These are phyloP conservation scores for Cladorhizidae sp. DNA, from an alignment of 37 sponge, comb jelly and placozoan genomes.

Conservation along the genomic window DNA sequence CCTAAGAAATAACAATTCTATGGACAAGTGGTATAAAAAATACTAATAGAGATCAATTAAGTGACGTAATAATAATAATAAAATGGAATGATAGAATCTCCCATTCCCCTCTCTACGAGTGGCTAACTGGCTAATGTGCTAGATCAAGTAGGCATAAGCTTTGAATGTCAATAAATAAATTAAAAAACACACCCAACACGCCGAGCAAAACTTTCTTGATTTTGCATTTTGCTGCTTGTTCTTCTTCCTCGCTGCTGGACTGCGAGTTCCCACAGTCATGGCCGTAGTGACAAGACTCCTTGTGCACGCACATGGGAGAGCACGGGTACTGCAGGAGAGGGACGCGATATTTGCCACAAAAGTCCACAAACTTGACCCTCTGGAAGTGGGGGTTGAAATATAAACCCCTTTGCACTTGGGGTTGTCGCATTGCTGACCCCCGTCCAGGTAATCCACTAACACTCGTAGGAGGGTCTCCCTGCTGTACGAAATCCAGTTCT, in stretches of 20 bases:
- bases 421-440: slow-evolving; percentile 82
- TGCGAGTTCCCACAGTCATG: neutral
- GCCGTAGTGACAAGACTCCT: slow-evolving; percentile 5
- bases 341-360: slow-evolving; percentile 94
- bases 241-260: slow-evolving; percentile 63
- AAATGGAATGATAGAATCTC: too few species aligned
- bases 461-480: slow-evolving; percentile 33
- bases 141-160: too few species aligned
- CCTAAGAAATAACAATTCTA: too few species aligned
- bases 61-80: too few species aligned
- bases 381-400: slow-evolving; percentile 69
- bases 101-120: too few species aligned
- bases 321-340: slow-evolving; percentile 92
- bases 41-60: too few species aligned
- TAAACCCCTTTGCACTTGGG: slow-evolving; percentile 86
- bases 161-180: too few species aligned
- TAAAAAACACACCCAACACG: too few species aligned
- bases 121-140: too few species aligned
- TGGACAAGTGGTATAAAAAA: too few species aligned
- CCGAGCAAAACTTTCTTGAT: slow-evolving; percentile 76
- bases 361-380: slow-evolving; percentile 91
- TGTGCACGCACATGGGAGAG: slow-evolving; percentile 37
- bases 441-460: slow-evolving; percentile 58
- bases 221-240: slow-evolving; percentile 30
- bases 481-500: slow-evolving; percentile 54